These are phyloP conservation scores for Drosophila yooni DNA, from an alignment of 2,888 invertebrate species.

Conservation along the genomic window DNA sequence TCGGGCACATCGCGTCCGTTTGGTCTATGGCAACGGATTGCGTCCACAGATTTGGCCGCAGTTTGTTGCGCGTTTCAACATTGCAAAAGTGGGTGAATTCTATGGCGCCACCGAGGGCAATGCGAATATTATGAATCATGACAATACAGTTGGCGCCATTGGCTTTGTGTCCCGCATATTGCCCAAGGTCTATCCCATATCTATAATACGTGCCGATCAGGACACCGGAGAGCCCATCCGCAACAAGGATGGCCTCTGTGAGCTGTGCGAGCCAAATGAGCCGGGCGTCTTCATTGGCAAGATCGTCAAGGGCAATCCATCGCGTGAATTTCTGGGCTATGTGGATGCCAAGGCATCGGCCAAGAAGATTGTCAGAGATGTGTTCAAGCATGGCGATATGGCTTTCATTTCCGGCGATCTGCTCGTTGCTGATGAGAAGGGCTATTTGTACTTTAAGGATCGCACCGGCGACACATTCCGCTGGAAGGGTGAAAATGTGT, in stretches of 20 bases:
- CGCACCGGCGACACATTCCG: conserved; percentile 98
- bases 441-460: conserved; percentile 97
- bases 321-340: conserved; percentile 97
- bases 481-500: conserved; percentile 99
- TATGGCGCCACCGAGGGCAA: conserved; percentile 99
- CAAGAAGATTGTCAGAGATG: conserved; percentile 95
- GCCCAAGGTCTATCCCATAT: conserved; percentile 95
- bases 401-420: conserved; percentile 98
- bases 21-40: conserved; percentile 96
- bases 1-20: conserved; percentile 89
- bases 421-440: conserved; percentile 94
- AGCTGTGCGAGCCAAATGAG: conserved; percentile 89
- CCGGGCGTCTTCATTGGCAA: conserved; percentile 98
- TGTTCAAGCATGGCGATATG: conserved; percentile 94
- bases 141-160: conserved; percentile 96
- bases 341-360: conserved; percentile 94
- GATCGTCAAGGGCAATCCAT: conserved; percentile 94
- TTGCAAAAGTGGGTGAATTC: conserved; percentile 94
- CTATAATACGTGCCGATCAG: conserved; percentile 95
- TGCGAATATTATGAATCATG: conserved; percentile 97
- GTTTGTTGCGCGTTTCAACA: conserved; percentile 93
- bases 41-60: conserved; percentile 96
- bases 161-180: conserved; percentile 96
- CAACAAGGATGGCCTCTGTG: conserved; percentile 93
- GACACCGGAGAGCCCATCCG: conserved; percentile 95